phyloP scores from a whole-genome alignment of 2,888 invertebrate genomes.

The Podotricha telesiphe region DNA sequence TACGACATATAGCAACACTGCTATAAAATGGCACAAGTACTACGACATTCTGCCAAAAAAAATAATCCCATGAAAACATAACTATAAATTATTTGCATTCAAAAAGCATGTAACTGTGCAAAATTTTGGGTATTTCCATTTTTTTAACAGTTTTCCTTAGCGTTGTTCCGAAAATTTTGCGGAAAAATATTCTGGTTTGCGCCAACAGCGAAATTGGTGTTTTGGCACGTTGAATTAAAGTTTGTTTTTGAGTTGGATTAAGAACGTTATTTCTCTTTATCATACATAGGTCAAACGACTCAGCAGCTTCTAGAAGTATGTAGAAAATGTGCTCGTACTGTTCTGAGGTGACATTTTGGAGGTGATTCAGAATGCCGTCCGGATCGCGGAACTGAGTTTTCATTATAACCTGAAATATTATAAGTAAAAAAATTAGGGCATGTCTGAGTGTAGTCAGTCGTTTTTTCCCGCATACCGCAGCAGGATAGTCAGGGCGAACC shows the following conservation, averaged over 20 bases:
- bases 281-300: conserved; percentile 91
- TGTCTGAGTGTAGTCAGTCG: too few relatives aligned
- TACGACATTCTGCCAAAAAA: conserved; percentile 50
- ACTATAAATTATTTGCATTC: conserved; percentile 81
- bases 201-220: conserved; percentile 87
- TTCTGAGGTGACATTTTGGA: conserved; percentile 85
- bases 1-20: conserved; percentile 28
- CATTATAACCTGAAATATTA: conserved; percentile 85
- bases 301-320: conserved; percentile 88
- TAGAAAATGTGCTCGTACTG: conserved; percentile 84
- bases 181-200: conserved; percentile 85
- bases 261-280: conserved; percentile 88
- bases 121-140: conserved; percentile 86
- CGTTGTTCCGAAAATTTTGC: conserved; percentile 83
- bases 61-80: conserved; percentile 44
- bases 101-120: conserved; percentile 88
- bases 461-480: too few relatives aligned
- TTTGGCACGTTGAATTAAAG: conserved; percentile 86
- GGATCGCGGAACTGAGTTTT: conserved; percentile 93
- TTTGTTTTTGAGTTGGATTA: conserved; percentile 85
- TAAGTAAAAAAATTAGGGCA: too few relatives aligned
- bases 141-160: conserved; percentile 82
- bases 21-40: conserved; percentile 45
- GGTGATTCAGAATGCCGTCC: conserved; percentile 91
- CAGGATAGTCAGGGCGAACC: too few relatives aligned